Evolutionary conservation across 2,113 vertebrate species (phyloP).

Genomic region (Cephalopholis sonnerati): DNA sequence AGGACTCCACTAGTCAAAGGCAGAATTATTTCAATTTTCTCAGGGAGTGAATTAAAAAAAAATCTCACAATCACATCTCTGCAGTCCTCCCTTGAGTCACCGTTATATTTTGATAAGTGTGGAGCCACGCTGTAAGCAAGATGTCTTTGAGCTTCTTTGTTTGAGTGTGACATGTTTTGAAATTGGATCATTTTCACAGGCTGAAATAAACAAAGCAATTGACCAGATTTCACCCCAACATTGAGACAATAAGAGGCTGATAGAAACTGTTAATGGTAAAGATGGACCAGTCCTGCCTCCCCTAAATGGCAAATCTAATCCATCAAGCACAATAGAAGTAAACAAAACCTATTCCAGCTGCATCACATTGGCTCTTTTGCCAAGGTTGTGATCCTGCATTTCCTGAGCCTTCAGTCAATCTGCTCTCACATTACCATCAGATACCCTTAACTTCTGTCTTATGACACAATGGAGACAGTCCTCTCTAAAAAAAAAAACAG

Average conservation of each 20-base stretch:
- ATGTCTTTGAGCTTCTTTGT: conserved; percentile 27
- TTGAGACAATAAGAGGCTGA: conserved; percentile 9
- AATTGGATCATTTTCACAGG: conserved; percentile 48
- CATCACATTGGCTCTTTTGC: background rate
- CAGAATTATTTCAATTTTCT: conserved; percentile 4
- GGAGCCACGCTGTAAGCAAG: background rate
- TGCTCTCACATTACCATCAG: background rate
- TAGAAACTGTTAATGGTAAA: conserved; percentile 1
- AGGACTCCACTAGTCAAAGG: conserved; percentile 8
- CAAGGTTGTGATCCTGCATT: background rate
- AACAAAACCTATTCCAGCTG: background rate
- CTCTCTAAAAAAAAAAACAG: background rate
- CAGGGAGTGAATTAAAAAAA: background rate
- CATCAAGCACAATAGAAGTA: background rate
- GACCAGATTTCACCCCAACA: conserved; percentile 5
- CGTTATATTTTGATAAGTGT: conserved; percentile 14
- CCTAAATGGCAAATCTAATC: conserved; percentile 1
- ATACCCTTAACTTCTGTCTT: background rate
- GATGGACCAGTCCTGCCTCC: background rate
- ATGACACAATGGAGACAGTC: too few species aligned
- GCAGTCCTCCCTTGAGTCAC: conserved; percentile 13
- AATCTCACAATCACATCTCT: conserved; percentile 17
- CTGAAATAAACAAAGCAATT: conserved; percentile 30
- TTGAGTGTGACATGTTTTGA: conserved; percentile 64
- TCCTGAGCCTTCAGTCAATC: background rate